phyloP scores from a whole-genome alignment of 2,888 invertebrate genomes.

The Pyrgus malvae region DNA sequence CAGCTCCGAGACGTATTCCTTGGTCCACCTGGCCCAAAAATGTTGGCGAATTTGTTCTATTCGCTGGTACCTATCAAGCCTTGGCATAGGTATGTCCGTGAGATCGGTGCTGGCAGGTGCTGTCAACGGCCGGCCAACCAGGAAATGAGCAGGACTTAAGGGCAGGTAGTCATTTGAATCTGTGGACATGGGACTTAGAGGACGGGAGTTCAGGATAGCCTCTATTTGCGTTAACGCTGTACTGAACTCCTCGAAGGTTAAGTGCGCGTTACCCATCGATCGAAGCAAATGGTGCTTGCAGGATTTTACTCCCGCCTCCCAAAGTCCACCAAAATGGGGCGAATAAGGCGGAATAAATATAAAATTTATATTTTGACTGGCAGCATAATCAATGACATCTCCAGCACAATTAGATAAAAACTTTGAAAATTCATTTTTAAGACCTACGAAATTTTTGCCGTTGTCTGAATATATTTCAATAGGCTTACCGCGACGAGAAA shows the following conservation, averaged over 20 bases:
- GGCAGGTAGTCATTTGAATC: conserved; percentile 16
- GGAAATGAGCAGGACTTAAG: conserved; percentile 40
- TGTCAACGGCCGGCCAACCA: conserved; percentile 33
- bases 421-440: not conserved
- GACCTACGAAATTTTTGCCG: not conserved
- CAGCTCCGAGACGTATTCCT: conserved; percentile 2
- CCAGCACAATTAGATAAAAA: not conserved
- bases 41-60: conserved; percentile 1
- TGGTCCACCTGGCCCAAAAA: conserved; percentile 1
- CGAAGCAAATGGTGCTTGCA: conserved; percentile 30
- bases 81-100: not conserved
- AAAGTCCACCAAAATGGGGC: conserved; percentile 32
- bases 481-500: not conserved
- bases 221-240: conserved; percentile 33
- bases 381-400: conserved; percentile 19
- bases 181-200: conserved; percentile 22
- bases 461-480: not conserved
- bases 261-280: conserved; percentile 27
- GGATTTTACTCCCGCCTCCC: conserved; percentile 30
- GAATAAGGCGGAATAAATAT: conserved; percentile 27
- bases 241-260: conserved; percentile 34
- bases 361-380: conserved; percentile 3
- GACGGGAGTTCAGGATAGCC: conserved; percentile 29
- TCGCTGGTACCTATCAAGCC: not conserved
- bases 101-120: not conserved